These are phyloP conservation scores for Galaxea fascicularis DNA, from an alignment of 92 coral and sea anemone genomes.

Conservation along the genomic window DNA sequence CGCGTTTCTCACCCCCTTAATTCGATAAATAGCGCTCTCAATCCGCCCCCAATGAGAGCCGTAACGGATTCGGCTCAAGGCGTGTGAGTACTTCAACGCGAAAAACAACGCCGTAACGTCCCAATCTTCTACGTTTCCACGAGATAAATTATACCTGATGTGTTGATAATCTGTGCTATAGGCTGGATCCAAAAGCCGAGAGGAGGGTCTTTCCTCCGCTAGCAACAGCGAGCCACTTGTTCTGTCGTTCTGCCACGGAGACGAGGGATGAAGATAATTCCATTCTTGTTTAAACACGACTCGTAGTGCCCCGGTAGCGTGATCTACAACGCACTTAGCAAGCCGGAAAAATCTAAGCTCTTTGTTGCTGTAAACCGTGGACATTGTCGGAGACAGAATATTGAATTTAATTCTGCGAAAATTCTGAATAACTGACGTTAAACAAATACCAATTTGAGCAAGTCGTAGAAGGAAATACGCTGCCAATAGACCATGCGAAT, in stretches of 20 bases:
- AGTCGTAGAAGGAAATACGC: neutral
- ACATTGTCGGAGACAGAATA: constrained; percentile 2
- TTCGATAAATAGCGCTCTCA: constrained; percentile 15
- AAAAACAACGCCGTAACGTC: constrained; percentile 40
- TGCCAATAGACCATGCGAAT: neutral
- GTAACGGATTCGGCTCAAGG: constrained; percentile 19
- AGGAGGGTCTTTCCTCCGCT: constrained; percentile 9
- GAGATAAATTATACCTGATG: constrained; percentile 27
- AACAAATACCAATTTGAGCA: neutral
- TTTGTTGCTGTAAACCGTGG: constrained; percentile 31
- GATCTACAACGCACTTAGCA: constrained; percentile 46
- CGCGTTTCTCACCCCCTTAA: constrained; percentile 41
- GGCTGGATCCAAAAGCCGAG: constrained; percentile 41
- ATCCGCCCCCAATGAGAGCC: constrained; percentile 24
- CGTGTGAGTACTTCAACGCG: constrained; percentile 40
- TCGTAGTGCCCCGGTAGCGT: constrained; percentile 49
- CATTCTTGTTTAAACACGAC: constrained; percentile 47
- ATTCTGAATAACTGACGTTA: neutral
- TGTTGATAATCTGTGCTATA: constrained; percentile 22
- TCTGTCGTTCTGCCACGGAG: constrained; percentile 45
- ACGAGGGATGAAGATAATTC: constrained; percentile 34
- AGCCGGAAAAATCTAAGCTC: constrained; percentile 51
- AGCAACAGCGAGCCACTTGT: constrained; percentile 43
- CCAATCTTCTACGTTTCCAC: constrained; percentile 54
- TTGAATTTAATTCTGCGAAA: no score